These are phyloP conservation scores for Pelecanoides urinatrix DNA, from an alignment of 2,113 vertebrate genomes.

Conservation along the genomic window DNA sequence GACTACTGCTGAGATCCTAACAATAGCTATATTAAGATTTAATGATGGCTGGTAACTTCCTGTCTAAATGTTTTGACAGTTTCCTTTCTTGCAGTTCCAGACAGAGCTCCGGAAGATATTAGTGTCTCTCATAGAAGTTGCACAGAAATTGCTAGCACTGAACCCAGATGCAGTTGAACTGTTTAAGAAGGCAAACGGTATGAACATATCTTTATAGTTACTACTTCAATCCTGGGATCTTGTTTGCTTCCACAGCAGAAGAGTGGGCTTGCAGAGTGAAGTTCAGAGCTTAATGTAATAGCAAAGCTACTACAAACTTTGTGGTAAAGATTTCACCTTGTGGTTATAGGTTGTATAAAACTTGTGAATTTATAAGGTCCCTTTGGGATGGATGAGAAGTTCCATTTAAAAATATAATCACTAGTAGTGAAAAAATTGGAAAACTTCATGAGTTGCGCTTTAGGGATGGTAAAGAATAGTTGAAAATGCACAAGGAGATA, in stretches of 20 bases:
- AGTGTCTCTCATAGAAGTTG: conserved; percentile 96
- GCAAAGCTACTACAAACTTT: background rate
- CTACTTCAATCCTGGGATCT: background rate
- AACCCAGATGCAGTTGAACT: conserved; percentile 98
- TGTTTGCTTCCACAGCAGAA: background rate
- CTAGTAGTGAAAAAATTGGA: background rate
- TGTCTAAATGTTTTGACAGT: conserved; percentile 46
- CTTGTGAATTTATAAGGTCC: background rate
- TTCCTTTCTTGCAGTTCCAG: conserved; percentile 85
- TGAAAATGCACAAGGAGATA: background rate
- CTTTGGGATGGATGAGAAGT: background rate
- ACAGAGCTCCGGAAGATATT: conserved; percentile 96
- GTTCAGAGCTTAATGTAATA: background rate
- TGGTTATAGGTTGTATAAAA: background rate
- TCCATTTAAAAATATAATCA: background rate
- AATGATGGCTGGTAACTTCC: background rate
- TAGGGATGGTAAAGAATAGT: background rate
- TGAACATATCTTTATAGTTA: background rate
- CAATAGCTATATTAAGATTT: background rate
- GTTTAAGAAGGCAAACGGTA: conserved; percentile 97
- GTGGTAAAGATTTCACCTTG: background rate
- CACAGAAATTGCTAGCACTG: conserved; percentile 93
- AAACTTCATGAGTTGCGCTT: background rate
- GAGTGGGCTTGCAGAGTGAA: background rate
- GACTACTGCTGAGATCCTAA: background rate